Evolutionary conservation across 2,113 vertebrate species (phyloP).

Genomic region (Podilymbus podiceps): DNA sequence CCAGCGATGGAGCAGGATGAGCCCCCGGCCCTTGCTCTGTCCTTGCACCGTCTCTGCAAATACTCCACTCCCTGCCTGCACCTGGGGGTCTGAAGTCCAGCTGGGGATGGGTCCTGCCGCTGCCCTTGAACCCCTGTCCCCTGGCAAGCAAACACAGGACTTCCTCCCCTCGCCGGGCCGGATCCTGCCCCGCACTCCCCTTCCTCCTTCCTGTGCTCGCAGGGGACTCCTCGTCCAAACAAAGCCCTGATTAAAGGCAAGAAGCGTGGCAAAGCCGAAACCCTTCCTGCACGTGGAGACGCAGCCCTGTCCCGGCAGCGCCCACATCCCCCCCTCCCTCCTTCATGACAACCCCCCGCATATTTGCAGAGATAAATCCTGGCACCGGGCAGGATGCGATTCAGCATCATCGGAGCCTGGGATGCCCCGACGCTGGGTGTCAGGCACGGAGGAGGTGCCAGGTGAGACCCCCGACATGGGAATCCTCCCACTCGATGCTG

Average conservation of each 20-base stretch:
- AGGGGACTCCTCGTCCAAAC: not conserved
- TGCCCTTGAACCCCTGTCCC: not conserved
- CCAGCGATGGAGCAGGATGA: not conserved
- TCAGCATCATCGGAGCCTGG: not conserved
- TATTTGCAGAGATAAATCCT: not conserved
- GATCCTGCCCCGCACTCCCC: not conserved
- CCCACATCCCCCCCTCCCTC: fast-evolving
- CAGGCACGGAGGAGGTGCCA: not conserved
- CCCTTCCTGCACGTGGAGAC: not conserved
- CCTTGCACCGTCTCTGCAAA: not conserved
- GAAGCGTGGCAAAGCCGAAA: not conserved
- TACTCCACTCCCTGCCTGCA: not conserved
- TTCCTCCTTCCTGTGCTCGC: not conserved
- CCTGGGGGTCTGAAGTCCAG: not conserved
- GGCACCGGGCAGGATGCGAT: fast-evolving
- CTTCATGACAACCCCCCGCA: not conserved
- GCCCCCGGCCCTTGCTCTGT: fast-evolving
- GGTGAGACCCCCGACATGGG: fast-evolving
- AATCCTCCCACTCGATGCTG: not conserved
- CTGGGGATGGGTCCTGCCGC: not conserved
- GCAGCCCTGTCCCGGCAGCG: not conserved
- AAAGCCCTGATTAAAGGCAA: not conserved
- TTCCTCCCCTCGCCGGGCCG: not conserved
- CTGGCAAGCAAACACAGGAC: not conserved
- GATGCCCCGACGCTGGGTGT: not conserved